phyloP scores from a whole-genome alignment of 2,888 invertebrate species.

The Dyspetes luteomarginatus region DNA sequence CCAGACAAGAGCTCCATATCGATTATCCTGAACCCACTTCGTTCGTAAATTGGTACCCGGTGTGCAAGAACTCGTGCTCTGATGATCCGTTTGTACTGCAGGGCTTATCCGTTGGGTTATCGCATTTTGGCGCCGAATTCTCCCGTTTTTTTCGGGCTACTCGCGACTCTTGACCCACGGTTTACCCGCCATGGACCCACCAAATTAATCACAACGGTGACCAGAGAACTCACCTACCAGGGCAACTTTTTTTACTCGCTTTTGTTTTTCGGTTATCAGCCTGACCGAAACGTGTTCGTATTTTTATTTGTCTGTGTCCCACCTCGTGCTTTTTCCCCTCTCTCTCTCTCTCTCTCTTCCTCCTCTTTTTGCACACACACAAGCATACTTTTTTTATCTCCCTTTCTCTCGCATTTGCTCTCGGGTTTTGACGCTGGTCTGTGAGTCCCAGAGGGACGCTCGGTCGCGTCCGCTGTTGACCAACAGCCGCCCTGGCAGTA shows the following conservation, averaged over 20 bases:
- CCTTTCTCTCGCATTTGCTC: slow-evolving; percentile 11
- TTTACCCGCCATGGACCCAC: slow-evolving; percentile 17
- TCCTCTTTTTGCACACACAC: no score
- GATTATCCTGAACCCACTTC: not conserved
- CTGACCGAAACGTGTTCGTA: slow-evolving; percentile 40
- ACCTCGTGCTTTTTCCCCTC: slow-evolving; percentile 5
- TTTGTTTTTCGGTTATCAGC: slow-evolving; percentile 58
- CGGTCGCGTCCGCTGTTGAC: slow-evolving; percentile 21
- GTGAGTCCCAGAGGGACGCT: slow-evolving; percentile 27
- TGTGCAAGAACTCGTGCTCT: slow-evolving; percentile 22
- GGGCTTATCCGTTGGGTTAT: slow-evolving; percentile 29
- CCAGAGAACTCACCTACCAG: slow-evolving; percentile 25
- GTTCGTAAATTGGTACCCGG: slow-evolving; percentile 16
- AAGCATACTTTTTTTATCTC: slow-evolving; percentile 2
- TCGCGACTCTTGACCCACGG: slow-evolving; percentile 42
- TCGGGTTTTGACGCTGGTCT: slow-evolving; percentile 31
- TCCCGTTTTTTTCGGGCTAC: slow-evolving; percentile 14
- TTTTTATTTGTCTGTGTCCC: slow-evolving; percentile 37
- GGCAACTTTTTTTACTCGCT: slow-evolving; percentile 25
- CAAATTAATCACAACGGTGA: slow-evolving; percentile 58
- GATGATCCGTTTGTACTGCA: slow-evolving; percentile 19
- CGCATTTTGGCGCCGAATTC: not conserved
- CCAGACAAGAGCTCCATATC: not conserved
- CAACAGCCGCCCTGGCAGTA: slow-evolving; percentile 18
- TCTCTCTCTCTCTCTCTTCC: slow-evolving; percentile 5